A percentile compares a stretch with the other conserved stretches of the same genome.
Evolutionary conservation across 2,797 vertebrate species (phyloP).

Genomic region (Silurus lanzhouensis): DNA sequence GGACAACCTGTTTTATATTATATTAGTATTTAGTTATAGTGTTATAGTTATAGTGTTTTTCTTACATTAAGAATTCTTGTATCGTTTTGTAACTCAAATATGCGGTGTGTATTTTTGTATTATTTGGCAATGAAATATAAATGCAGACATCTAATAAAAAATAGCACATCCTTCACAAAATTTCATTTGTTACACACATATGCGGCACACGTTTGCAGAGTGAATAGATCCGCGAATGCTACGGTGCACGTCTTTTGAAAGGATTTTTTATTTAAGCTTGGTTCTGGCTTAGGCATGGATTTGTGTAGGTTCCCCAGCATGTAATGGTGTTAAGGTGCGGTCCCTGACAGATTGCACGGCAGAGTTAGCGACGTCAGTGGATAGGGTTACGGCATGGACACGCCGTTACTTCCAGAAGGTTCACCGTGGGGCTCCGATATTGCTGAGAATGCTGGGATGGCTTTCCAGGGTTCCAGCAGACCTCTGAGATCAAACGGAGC

Average conservation of each 20-base stretch:
- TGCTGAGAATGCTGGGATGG: constrained; percentile 76
- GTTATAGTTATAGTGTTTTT: background rate
- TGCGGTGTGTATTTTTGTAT: background rate
- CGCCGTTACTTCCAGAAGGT: constrained; percentile 75
- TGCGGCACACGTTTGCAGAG: background rate
- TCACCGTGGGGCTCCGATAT: constrained; percentile 73
- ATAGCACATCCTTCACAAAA: background rate
- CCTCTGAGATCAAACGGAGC: constrained; percentile 82
- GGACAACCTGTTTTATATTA: background rate
- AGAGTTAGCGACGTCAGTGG: constrained; percentile 59
- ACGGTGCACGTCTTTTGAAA: background rate
- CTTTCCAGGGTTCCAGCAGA: constrained; percentile 79
- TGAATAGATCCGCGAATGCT: background rate
- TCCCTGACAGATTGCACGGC: constrained; percentile 59
- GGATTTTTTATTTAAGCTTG: background rate
- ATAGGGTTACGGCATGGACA: constrained; percentile 69
- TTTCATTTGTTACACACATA: background rate
- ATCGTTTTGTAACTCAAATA: background rate
- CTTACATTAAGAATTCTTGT: background rate
- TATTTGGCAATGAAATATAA: background rate
- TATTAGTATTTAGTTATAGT: background rate
- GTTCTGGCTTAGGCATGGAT: constrained; percentile 29
- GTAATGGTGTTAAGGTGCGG: constrained; percentile 50
- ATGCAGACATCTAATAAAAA: background rate
- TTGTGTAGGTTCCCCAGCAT: constrained; percentile 30